Conservation (phyloP, 2,113 vertebrate genomes). For the Nannobrachium achirus region DNA sequence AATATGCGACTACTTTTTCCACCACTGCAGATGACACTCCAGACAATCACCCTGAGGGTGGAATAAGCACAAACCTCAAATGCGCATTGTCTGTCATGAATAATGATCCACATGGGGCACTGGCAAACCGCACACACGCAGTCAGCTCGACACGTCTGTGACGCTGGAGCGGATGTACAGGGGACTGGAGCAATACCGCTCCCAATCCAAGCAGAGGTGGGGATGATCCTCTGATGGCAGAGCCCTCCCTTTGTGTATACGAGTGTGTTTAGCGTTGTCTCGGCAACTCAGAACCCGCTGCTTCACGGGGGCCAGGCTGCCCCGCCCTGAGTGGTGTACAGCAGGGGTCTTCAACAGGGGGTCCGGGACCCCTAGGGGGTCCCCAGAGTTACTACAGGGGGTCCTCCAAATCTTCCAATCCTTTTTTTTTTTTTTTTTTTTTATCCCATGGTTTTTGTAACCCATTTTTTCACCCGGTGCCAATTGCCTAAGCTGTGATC, state of each 20-base stretch:
- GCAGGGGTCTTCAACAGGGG: no score
- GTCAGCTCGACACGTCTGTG: conserved; percentile 52
- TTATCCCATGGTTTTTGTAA: no score
- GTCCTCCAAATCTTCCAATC: no score
- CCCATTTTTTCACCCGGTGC: no score
- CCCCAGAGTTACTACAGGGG: no score
- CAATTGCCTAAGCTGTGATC: no score
- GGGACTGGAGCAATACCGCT: conserved; percentile 44
- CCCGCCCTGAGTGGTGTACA: conserved; percentile 45
- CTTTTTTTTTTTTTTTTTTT: no score
- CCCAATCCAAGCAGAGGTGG: conserved; percentile 68
- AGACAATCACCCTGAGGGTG: conserved; percentile 5
- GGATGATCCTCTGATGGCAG: conserved; percentile 60
- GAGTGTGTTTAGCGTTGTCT: conserved; percentile 69
- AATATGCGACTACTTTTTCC: no score
- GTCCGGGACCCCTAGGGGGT: no score
- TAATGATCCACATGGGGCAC: conserved; percentile 65
- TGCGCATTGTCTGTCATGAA: conserved; percentile 57
- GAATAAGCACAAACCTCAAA: conserved; percentile 31
- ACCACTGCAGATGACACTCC: no score
- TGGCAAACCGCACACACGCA: conserved; percentile 54
- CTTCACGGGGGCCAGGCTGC: conserved; percentile 34
- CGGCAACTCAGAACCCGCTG: conserved; percentile 46
- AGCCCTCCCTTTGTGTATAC: conserved; percentile 68
- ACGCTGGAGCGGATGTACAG: conserved; percentile 68